phyloP scores from a whole-genome alignment of 2,113 vertebrate genomes.

The Leptobrachium leishanense region DNA sequence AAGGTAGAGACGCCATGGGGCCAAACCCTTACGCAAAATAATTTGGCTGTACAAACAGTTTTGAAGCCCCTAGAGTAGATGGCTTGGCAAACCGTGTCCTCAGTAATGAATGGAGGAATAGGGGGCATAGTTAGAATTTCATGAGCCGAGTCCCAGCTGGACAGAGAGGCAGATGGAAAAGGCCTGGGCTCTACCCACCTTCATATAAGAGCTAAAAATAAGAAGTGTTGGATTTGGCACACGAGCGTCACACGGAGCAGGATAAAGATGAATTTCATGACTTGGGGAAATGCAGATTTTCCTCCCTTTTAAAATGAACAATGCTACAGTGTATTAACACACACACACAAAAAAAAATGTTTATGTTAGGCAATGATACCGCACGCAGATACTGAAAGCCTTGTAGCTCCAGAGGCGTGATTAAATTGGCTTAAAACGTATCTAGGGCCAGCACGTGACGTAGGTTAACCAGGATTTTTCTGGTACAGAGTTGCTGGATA shows the following conservation, averaged over 20 bases:
- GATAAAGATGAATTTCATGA: constrained; percentile 43
- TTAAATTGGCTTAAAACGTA: too few species aligned
- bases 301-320: constrained; percentile 18
- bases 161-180: constrained; percentile 7
- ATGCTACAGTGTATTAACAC: constrained; percentile 19
- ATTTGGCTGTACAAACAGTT: neutral
- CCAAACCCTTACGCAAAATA: neutral
- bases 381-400: neutral
- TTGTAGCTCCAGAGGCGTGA: neutral
- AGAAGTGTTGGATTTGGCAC: constrained; percentile 34
- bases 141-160: neutral
- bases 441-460: too few species aligned
- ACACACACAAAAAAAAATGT: neutral
- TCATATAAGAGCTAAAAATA: constrained; percentile 44
- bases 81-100: neutral
- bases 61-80: neutral
- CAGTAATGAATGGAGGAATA: neutral
- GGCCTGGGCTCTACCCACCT: constrained; percentile 15
- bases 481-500: too few species aligned
- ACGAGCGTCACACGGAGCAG: neutral
- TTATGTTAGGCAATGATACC: constrained; percentile 9
- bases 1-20: neutral
- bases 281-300: constrained; percentile 14
- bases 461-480: too few species aligned
- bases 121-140: neutral